Evolutionary conservation across 2,113 vertebrate species (phyloP), one percentile per base, ranked within the genome.

Genomic region (Saguinus midas): DNA sequence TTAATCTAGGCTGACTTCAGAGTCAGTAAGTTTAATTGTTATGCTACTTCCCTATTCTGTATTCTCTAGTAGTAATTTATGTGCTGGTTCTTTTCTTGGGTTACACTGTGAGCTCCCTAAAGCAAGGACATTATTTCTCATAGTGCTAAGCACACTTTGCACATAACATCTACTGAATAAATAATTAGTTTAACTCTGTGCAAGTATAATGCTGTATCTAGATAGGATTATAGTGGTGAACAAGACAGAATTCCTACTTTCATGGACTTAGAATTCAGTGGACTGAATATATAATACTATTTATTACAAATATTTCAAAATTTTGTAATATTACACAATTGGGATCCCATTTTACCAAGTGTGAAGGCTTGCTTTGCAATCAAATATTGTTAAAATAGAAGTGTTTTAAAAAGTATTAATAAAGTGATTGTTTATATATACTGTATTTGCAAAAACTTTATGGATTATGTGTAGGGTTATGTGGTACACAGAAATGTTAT

Each of bases 331-430:
- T 45, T 58, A 84, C 13, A 52, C 68, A 90, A 66, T 13, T 87
- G 45, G n/a, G 25, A 70, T 82, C 52, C 37, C 45, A 82, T 92
- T 81, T 94, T 82, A 61, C 40, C 27, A 93, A 23, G 40, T 82
- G 4, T 87, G 32, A 81, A 29, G 29, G 23, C 58, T 93, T 95
- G 70, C 35, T 64, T 87, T 95, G 37, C 57, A 79, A 37, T 87
- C 43, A 83, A 87, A 12, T 96, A 70, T 70, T 68, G 14, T 91
- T 92, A 72, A 91, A 76, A 94, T 78, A 90, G 11, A 83, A 72
- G 27, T 58, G 9, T 95, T 93, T 91, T 57, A 87, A 97, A 93
- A 85, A 73, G 17, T 32, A 23, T 75, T 91, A 95, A 40, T 13
- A 91, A 58, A 57, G 2, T 72, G 91, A 76, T 91, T 91, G 5